These are phyloP conservation scores for Emydura subglobosa DNA, from an alignment of 2,113 vertebrate genomes.

Conservation along the genomic window DNA sequence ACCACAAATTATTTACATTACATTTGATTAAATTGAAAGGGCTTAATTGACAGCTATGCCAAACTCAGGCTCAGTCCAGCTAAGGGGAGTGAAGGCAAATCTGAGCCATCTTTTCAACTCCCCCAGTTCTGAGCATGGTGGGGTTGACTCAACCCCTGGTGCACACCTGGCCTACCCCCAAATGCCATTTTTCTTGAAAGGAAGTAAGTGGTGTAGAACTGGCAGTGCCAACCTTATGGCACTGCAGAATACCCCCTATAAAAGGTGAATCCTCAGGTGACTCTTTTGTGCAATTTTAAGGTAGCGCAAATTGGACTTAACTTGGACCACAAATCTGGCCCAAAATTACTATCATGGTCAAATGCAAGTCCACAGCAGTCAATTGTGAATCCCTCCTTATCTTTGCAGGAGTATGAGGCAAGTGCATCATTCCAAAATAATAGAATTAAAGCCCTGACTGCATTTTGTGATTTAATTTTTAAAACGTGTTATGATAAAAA, in stretches of 20 bases:
- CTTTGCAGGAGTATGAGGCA: neutral
- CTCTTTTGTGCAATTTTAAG: neutral
- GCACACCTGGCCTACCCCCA: neutral
- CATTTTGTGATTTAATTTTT: neutral
- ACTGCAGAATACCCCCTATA: neutral
- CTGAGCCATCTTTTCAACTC: neutral
- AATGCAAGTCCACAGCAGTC: neutral
- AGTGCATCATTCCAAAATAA: neutral
- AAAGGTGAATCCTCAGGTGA: neutral
- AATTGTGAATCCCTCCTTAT: neutral
- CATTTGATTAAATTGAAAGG: neutral
- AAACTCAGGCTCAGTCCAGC: neutral
- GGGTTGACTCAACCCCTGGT: neutral
- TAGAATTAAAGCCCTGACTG: neutral
- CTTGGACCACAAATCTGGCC: neutral
- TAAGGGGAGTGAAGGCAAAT: neutral
- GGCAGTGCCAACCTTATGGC: neutral
- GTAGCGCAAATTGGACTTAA: neutral
- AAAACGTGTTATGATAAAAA: neutral
- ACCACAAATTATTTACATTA: neutral
- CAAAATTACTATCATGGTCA: neutral
- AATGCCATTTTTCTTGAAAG: neutral
- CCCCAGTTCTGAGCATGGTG: neutral
- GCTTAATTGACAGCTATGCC: neutral
- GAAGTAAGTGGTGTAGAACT: neutral